Evolutionary conservation across 92 coral and sea anemone species (phyloP), one percentile per base, ranked within the genome.

Genomic region (Desmophyllum pertusum): DNA sequence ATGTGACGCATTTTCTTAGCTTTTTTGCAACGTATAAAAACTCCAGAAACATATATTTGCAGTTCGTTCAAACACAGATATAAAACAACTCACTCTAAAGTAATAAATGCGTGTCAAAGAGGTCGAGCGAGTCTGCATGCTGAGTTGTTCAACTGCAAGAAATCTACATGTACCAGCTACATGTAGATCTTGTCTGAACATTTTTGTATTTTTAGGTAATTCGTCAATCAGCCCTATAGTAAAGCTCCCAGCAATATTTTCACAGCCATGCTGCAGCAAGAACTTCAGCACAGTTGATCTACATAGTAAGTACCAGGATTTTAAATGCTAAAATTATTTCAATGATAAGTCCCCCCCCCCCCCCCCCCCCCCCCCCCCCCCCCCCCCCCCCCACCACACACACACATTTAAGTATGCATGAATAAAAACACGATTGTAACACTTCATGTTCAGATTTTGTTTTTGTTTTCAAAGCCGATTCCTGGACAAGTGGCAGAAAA

Each of bases 401-500:
- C n/a, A n/a, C n/a, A n/a, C n/a, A n/a, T n/a, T n/a, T n/a, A n/a
- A n/a, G n/a, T n/a, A n/a, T n/a, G n/a, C n/a, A n/a, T n/a, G n/a
- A n/a, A n/a, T n/a, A n/a, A n/a, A n/a, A 48, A 48, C 19, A 48
- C 18, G 18, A 48, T 48, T 48, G 13, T 14, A 17, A 10, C 35
- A 31, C 8, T 8, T 25, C 7, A 2, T 75, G 6, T 14, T 33
- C 0, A 40, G 10, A 6, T 1, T 29, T 52, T 42, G 6, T 33
- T 80, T 7, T 71, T 82, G 21, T 30, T 10, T 71, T 82, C 33
- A 42, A 40, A 82, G 86, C 79, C 61, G 79, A 82, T 10, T 71
- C 79, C 18, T 82, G 79, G 86, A n/a, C 70, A 19, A 73, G 45
- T 72, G 86, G 70, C 14, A 91, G 85, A 38, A 79, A 69, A 62